A percentile compares a stretch with the other conserved stretches of the same genome.
phyloP scores from a whole-genome alignment of 2,113 vertebrate genomes.

The Channa argus region DNA sequence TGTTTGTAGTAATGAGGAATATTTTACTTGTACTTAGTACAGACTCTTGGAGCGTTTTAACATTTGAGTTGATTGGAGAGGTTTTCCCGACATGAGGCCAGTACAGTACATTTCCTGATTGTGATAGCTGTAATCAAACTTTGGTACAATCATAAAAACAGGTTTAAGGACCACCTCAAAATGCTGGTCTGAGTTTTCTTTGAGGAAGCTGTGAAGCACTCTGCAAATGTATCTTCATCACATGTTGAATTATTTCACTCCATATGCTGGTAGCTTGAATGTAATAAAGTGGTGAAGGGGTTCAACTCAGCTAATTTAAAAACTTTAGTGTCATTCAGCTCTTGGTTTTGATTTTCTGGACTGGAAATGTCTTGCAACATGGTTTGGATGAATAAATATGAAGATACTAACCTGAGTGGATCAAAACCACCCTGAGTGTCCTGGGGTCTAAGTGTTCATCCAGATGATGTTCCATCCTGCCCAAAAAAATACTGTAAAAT shows the following conservation, averaged over 20 bases:
- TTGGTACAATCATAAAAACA: too few species aligned
- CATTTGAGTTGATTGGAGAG: neutral
- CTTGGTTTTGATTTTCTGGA: conserved; percentile 1
- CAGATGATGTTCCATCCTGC: conserved; percentile 51
- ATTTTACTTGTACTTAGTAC: neutral
- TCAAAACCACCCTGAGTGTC: neutral
- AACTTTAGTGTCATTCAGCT: neutral
- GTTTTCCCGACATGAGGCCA: neutral
- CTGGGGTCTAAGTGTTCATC: conserved; percentile 15
- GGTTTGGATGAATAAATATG: neutral
- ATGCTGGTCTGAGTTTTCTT: too few species aligned
- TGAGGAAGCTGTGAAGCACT: too few species aligned
- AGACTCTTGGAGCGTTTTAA: neutral
- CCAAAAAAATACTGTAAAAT: conserved; percentile 42
- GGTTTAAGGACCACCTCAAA: too few species aligned
- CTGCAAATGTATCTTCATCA: too few species aligned
- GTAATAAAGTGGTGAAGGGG: too few species aligned
- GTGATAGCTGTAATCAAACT: too few species aligned
- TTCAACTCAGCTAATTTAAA: too few species aligned
- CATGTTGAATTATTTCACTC: too few species aligned
- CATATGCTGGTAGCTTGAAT: too few species aligned
- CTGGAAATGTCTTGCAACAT: too few species aligned
- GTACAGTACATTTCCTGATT: too few species aligned
- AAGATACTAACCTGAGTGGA: neutral
- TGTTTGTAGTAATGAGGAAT: neutral